Percentiles rank a stretch among this genome's conserved stretches.
phyloP scores from a whole-genome alignment of 2,797 vertebrate genomes.

The Hydrophis major region DNA sequence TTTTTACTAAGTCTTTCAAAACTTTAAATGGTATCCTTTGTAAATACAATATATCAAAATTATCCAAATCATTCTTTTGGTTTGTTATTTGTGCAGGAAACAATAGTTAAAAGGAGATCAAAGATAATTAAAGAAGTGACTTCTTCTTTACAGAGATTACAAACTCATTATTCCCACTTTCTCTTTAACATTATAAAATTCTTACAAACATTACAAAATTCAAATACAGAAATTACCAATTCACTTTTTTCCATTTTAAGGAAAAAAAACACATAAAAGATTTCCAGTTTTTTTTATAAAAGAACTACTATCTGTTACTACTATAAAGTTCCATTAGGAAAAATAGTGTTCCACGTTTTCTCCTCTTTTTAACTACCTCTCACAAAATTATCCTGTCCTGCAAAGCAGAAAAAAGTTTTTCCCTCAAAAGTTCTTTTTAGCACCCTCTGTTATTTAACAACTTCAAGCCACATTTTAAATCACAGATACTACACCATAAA shows the following conservation, averaged over 20 bases:
- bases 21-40: background rate
- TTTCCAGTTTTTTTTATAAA: background rate
- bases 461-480: background rate
- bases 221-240: background rate
- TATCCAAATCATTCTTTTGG: background rate
- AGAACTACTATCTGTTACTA: background rate
- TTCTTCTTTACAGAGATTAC: background rate
- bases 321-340: background rate
- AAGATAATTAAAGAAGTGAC: background rate
- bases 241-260: background rate
- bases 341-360: background rate
- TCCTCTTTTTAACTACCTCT: background rate
- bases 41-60: background rate
- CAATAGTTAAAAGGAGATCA: background rate
- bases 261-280: background rate
- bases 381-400: background rate
- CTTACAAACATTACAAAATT: background rate
- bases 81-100: background rate
- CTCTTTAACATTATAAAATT: background rate
- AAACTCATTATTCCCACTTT: background rate
- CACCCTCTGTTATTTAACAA: background rate
- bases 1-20: background rate
- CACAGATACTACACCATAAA: conserved; percentile 14
- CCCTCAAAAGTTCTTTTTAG: background rate
- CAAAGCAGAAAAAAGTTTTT: conserved; percentile 6